Conservation (phyloP, 2,888 invertebrate genomes). For the Sminthurinus aureus region DNA sequence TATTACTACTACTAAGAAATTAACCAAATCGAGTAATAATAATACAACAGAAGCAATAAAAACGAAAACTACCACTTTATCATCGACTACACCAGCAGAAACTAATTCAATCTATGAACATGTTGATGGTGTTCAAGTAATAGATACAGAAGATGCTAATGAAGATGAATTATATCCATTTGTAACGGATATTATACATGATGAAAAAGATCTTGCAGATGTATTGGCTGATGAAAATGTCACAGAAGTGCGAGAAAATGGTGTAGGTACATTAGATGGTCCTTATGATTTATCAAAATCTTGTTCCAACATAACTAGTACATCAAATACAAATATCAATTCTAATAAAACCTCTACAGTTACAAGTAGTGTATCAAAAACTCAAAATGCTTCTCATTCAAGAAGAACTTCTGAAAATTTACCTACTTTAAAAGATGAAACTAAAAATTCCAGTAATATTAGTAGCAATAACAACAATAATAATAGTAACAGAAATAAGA, state of each 20-base stretch:
- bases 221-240: constrained; percentile 50
- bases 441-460: not conserved
- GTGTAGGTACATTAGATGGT: constrained; percentile 40
- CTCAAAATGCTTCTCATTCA: not conserved
- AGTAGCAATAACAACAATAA: not conserved
- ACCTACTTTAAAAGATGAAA: constrained; percentile 21
- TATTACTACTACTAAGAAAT: not conserved
- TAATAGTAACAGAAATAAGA: no score
- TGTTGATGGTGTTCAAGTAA: constrained; percentile 54
- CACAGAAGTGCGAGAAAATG: constrained; percentile 42
- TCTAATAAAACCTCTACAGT: not conserved
- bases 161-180: constrained; percentile 56
- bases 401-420: not conserved
- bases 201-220: constrained; percentile 58
- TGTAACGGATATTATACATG: constrained; percentile 59
- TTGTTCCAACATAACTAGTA: not conserved
- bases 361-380: not conserved
- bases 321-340: no score
- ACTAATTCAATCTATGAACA: constrained; percentile 47
- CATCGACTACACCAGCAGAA: not conserved
- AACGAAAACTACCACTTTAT: not conserved
- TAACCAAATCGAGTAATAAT: not conserved
- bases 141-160: constrained; percentile 53
- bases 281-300: constrained; percentile 37
- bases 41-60: not conserved